phyloP scores from a whole-genome alignment of 2,888 invertebrate species.

The Nebria salina region DNA sequence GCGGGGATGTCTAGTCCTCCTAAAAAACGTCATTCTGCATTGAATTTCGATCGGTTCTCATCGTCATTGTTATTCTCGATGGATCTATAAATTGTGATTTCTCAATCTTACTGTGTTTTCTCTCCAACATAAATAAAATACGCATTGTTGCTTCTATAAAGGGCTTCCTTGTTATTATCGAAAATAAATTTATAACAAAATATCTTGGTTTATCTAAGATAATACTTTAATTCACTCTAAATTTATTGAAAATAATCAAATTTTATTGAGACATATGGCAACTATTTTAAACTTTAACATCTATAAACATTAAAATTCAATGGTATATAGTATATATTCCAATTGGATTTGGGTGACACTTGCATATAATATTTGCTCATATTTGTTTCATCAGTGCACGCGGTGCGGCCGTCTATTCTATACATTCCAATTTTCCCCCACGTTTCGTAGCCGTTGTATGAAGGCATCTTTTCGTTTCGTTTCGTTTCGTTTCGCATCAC shows the following conservation, averaged over 20 bases:
- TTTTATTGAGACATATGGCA: not conserved
- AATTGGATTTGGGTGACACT: conserved; percentile 30
- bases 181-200: too few relatives aligned
- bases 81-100: not conserved
- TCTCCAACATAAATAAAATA: not conserved
- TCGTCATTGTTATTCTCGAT: not conserved
- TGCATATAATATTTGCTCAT: conserved; percentile 42
- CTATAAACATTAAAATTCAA: conserved; percentile 30
- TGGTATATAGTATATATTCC: conserved; percentile 1
- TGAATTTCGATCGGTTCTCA: not conserved
- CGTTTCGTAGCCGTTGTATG: not conserved
- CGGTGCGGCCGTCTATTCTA: not conserved
- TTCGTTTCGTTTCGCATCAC: conserved; percentile 31
- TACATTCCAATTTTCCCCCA: not conserved
- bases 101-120: not conserved
- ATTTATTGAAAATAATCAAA: not conserved
- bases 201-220: too few relatives aligned
- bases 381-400: conserved; percentile 41
- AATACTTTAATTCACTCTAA: too few relatives aligned
- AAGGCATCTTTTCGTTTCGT: conserved; percentile 1
- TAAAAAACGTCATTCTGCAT: conserved; percentile 2
- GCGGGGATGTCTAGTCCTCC: not conserved
- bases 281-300: not conserved
- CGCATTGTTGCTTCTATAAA: not conserved
- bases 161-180: too few relatives aligned